Percentiles rank a stretch among this genome's conserved stretches.
Evolutionary conservation across 2,888 invertebrate genomes (phyloP).

Genomic region (Criorhina ranunculi): DNA sequence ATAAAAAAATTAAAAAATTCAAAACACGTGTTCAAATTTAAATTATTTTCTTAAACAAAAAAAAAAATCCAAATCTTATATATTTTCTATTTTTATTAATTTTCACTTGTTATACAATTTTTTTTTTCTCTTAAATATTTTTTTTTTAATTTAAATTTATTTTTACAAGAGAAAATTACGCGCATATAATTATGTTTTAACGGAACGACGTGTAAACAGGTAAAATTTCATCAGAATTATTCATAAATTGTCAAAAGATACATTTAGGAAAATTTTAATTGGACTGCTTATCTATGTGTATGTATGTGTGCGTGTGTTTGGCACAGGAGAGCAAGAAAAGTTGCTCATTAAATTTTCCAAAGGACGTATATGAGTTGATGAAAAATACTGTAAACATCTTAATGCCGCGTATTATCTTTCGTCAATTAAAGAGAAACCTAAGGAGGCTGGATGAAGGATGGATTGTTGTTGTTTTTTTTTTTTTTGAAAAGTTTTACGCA

Average conservation of each 20-base stretch:
- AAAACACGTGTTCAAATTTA: not conserved
- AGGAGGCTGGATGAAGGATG: not conserved
- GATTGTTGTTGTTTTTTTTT: not conserved
- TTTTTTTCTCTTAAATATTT: not conserved
- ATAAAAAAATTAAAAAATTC: not conserved
- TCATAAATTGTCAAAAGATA: conserved; percentile 26
- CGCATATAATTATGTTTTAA: conserved; percentile 9
- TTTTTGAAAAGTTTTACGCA: not conserved
- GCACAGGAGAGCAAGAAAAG: not conserved
- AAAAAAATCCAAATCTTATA: no score
- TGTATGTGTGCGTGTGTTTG: not conserved
- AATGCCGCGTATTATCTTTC: conserved; percentile 32
- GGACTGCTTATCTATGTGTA: not conserved
- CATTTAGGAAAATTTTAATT: conserved; percentile 31
- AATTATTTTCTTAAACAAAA: not conserved
- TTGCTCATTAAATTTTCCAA: conserved; percentile 16
- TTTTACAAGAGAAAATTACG: conserved; percentile 7
- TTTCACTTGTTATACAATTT: not conserved
- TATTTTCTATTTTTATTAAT: conserved; percentile 10
- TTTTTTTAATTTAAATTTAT: not conserved
- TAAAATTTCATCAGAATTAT: conserved; percentile 33
- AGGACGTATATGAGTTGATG: not conserved
- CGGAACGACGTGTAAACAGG: conserved; percentile 18
- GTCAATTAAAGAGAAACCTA: conserved; percentile 18
- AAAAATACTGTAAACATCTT: conserved; percentile 32